Evolutionary conservation across 2,797 vertebrate species (phyloP), one percentile per base, ranked within the genome.

Genomic region (Salarias fasciatus): DNA sequence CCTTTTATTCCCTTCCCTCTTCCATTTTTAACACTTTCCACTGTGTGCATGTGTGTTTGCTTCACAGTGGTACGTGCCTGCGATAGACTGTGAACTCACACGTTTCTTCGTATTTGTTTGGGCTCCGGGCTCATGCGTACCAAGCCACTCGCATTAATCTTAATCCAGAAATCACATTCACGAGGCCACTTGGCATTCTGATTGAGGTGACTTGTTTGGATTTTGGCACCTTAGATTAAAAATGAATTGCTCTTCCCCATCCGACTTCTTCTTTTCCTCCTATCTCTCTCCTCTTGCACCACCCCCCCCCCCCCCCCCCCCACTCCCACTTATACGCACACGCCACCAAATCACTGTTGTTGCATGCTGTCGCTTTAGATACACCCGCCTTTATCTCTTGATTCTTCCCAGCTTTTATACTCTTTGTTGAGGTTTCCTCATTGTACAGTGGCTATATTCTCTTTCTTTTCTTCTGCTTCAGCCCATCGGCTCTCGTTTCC

Each of bases 171-270:
- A 83, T 70, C 78, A 61, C 33, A 51, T 18, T 69, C 31, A 55
- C 29, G 11, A 45, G 58, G 57, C 43, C 64, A 36, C 52, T 79
- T 85, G 77, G 50, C 50, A 72, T 86, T 79, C 71, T 58, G 66
- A 88, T 70, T 66, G 61, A 80, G 75, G 55, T 45, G n/a, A 46
- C 46, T 52, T 40, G 51, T 73, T 55, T 52, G 44, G 53, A 85
- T 14, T 44, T 53, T 77, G 63, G 56, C 53, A 48, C 66, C 38
- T 79, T 11, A 7, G 70, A 86, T 88, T 79, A 75, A 85, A 86
- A 82, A 83, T 76, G 48, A 53, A 84, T 73, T 53, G 53, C 38
- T 65, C 55, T 60, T 53, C 14, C 28, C 46, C 66, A n/a, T n/a
- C n/a, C n/a, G 72, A n/a, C n/a, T n/a, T 69, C 38, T 29, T 45